A percentile compares a stretch with the other conserved stretches of the same genome.
phyloP scores from a whole-genome alignment of 2,888 invertebrate genomes.

The Drosophila macrospina region DNA sequence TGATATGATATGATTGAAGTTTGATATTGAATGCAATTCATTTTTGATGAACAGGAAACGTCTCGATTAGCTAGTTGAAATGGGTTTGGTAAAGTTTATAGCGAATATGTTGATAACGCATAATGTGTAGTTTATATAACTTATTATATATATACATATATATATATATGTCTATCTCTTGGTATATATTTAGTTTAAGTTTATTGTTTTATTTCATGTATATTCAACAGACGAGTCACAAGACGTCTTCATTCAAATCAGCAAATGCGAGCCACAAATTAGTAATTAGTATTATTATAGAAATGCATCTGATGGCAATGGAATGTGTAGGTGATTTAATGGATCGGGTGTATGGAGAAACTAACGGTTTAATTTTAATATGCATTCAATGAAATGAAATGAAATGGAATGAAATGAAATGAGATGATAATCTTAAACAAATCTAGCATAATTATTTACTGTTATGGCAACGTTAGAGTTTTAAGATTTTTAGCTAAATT shows the following conservation, averaged over 20 bases:
- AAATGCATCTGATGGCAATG: slow-evolving; percentile 27
- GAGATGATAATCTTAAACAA: slow-evolving; percentile 27
- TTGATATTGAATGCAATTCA: slow-evolving; percentile 49
- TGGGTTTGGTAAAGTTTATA: slow-evolving; percentile 43
- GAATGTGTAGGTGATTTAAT: slow-evolving; percentile 47
- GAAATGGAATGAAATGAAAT: slow-evolving; percentile 1
- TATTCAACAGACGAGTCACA: slow-evolving; percentile 40
- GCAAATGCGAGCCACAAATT: slow-evolving; percentile 77
- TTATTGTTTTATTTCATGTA: slow-evolving; percentile 50
- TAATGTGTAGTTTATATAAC: slow-evolving; percentile 31
- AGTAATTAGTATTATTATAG: slow-evolving; percentile 36
- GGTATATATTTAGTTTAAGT: slow-evolving; percentile 14
- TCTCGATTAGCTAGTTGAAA: slow-evolving; percentile 58
- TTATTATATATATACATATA: slow-evolving; percentile 20
- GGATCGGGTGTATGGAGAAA: slow-evolving; percentile 14
- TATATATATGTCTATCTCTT: slow-evolving; percentile 25
- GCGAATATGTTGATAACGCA: slow-evolving; percentile 53
- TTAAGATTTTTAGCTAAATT: slow-evolving; percentile 81
- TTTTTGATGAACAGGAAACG: slow-evolving; percentile 15
- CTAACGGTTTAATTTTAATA: slow-evolving; percentile 44
- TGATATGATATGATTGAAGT: slow-evolving; percentile 19
- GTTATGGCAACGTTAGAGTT: slow-evolving; percentile 71
- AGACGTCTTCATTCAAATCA: slow-evolving; percentile 65
- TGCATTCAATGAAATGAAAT: slow-evolving; percentile 15
- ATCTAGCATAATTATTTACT: slow-evolving; percentile 75